Conservation (phyloP, 2,888 invertebrate genomes). For the Metallyticus violacea region DNA sequence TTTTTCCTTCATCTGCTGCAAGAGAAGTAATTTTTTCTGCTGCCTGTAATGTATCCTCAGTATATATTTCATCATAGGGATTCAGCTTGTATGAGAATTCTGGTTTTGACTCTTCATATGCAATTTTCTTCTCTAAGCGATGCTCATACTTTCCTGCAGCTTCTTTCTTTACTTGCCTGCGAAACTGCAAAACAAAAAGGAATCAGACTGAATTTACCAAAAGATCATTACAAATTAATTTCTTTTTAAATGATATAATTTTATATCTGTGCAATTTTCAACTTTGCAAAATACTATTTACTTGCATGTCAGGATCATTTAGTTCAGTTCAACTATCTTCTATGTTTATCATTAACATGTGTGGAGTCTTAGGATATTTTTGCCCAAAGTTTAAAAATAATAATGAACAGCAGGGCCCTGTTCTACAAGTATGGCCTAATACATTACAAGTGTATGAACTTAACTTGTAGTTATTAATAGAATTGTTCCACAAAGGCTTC, state of each 20-base stretch:
- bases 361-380: too few species aligned
- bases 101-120: slow-evolving; percentile 69
- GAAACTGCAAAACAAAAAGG: slow-evolving; percentile 56
- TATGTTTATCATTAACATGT: too few species aligned
- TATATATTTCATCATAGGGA: slow-evolving; percentile 71
- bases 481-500: too few species aligned
- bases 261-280: background rate
- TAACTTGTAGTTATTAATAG: too few species aligned
- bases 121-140: slow-evolving; percentile 75
- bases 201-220: background rate
- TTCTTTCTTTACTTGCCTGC: slow-evolving; percentile 65
- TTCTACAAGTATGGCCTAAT: too few species aligned
- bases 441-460: too few species aligned
- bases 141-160: slow-evolving; percentile 75
- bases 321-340: too few species aligned
- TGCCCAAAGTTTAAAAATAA: background rate
- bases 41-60: slow-evolving; percentile 15
- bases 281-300: background rate
- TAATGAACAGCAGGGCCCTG: too few species aligned
- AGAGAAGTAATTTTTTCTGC: background rate
- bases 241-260: background rate
- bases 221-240: background rate
- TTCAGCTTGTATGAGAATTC: slow-evolving; percentile 69
- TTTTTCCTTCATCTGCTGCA: background rate
- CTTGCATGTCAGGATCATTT: slow-evolving; percentile 1